Evolutionary conservation across 2,113 vertebrate genomes (phyloP).

Genomic region (Aptenodytes forsteri): DNA sequence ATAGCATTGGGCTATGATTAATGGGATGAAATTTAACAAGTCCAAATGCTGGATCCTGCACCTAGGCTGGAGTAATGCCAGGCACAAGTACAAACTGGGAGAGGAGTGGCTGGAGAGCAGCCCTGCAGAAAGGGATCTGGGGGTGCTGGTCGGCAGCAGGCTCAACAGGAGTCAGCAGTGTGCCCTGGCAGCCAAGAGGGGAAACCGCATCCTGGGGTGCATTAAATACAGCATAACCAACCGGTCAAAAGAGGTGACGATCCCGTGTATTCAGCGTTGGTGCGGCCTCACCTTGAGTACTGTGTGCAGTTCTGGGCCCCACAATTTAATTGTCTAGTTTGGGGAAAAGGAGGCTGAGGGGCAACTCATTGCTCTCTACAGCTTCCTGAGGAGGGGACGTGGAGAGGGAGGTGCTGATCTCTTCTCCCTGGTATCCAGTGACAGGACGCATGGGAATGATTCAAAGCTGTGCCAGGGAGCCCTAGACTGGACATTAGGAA

Average conservation of each 20-base stretch:
- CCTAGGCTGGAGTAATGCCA: neutral
- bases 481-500: neutral
- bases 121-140: neutral
- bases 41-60: neutral
- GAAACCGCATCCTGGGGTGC: neutral
- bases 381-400: neutral
- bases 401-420: neutral
- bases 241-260: neutral
- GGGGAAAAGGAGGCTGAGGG: neutral
- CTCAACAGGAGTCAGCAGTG: neutral
- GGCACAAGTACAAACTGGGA: neutral
- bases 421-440: neutral
- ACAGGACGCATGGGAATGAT: accelerated
- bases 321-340: neutral
- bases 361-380: neutral
- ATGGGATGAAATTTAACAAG: no score
- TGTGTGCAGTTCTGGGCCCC: neutral
- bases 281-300: neutral
- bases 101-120: neutral
- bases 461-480: neutral
- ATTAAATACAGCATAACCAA: neutral
- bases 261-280: neutral
- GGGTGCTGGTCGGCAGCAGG: neutral
- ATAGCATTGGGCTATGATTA: neutral
- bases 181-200: neutral